phyloP scores from a whole-genome alignment of 1,140 invertebrate genomes.

The Cyrtorhinus lividipennis region DNA sequence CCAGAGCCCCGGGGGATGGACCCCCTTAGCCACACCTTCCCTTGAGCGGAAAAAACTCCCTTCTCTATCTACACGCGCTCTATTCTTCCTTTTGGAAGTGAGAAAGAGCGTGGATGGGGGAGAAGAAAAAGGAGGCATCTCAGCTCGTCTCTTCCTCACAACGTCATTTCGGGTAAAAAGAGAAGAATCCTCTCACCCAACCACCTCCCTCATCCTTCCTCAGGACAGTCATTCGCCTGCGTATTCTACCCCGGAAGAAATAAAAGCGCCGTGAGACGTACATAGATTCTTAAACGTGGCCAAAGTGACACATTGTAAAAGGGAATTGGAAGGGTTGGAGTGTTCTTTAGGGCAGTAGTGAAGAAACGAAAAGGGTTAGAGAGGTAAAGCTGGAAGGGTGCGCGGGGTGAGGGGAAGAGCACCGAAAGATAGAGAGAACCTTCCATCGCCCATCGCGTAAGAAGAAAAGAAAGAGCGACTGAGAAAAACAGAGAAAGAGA shows the following conservation, averaged over 20 bases:
- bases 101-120: too few relatives aligned
- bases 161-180: too few relatives aligned
- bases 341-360: conserved; percentile 2
- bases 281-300: neutral
- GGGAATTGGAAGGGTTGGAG: neutral
- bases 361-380: neutral
- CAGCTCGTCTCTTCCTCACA: too few relatives aligned
- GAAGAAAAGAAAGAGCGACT: neutral
- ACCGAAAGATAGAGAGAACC: neutral
- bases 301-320: neutral
- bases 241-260: neutral
- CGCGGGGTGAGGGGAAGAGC: neutral
- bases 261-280: neutral
- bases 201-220: neutral
- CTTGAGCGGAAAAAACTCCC: too few relatives aligned
- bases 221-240: neutral
- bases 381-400: neutral
- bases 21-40: too few relatives aligned
- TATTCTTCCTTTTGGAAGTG: too few relatives aligned
- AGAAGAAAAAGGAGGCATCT: neutral
- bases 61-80: too few relatives aligned
- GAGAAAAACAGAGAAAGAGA: neutral
- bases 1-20: too few relatives aligned
- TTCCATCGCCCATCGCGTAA: neutral
- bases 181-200: neutral